phyloP scores from a whole-genome alignment of 2,888 invertebrate species.

The Drosophila birchii region DNA sequence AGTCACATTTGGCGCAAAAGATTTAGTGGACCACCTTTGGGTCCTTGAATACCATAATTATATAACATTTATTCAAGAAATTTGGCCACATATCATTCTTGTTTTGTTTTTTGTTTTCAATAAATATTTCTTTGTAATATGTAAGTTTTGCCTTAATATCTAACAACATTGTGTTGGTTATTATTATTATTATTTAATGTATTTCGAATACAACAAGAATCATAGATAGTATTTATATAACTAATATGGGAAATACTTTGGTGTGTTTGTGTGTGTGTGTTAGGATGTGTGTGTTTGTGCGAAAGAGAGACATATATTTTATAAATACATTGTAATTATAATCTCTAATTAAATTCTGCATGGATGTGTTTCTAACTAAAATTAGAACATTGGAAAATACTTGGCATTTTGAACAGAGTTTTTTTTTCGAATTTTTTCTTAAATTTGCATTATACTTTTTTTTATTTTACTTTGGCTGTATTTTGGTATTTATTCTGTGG shows the following conservation, averaged over 20 bases:
- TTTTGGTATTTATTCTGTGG: neutral
- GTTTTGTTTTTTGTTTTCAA: slow-evolving; percentile 37
- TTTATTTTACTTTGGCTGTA: slow-evolving; percentile 38
- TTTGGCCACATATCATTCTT: slow-evolving; percentile 41
- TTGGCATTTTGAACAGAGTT: slow-evolving; percentile 43
- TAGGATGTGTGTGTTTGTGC: slow-evolving; percentile 6
- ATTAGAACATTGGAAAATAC: slow-evolving; percentile 55
- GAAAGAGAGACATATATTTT: slow-evolving; percentile 17
- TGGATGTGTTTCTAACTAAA: slow-evolving; percentile 17
- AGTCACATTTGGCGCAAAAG: neutral
- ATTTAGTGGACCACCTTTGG: slow-evolving; percentile 29
- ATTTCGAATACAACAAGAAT: slow-evolving; percentile 60
- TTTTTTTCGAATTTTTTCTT: slow-evolving; percentile 30
- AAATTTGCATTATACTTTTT: slow-evolving; percentile 4
- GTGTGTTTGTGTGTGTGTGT: slow-evolving; percentile 16
- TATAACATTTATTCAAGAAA: slow-evolving; percentile 53
- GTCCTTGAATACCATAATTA: slow-evolving; percentile 40
- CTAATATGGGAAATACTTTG: slow-evolving; percentile 59
- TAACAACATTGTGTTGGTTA: slow-evolving; percentile 52
- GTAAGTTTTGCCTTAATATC: slow-evolving; percentile 53
- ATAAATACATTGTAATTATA: slow-evolving; percentile 39
- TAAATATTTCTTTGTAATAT: slow-evolving; percentile 57
- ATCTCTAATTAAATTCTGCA: slow-evolving; percentile 36
- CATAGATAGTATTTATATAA: slow-evolving; percentile 49
- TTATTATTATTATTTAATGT: slow-evolving; percentile 23